A percentile compares a stretch with the other conserved stretches of the same genome.
These are phyloP conservation scores for Megalonaias nervosa DNA, from an alignment of 1,140 invertebrate species.

Conservation along the genomic window DNA sequence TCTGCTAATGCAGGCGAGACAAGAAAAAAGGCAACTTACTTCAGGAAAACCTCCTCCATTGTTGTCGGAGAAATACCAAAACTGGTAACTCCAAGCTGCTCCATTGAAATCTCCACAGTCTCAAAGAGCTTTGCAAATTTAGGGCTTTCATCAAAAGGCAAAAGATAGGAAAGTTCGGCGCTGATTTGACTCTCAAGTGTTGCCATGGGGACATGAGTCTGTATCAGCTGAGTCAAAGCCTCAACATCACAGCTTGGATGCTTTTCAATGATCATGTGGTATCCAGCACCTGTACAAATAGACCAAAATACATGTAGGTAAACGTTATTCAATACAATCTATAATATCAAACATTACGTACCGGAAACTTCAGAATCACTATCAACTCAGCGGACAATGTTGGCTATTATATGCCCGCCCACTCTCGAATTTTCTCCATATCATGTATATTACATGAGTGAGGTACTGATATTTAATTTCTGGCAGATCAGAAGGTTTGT, in stretches of 20 bases:
- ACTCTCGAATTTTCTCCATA: no score
- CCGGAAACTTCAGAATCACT: no score
- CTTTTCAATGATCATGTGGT: slow-evolving; percentile 68
- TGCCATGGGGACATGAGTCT: slow-evolving; percentile 52
- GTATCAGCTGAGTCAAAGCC: slow-evolving; percentile 54
- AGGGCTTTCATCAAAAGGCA: slow-evolving; percentile 65
- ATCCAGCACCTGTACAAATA: slow-evolving; percentile 62
- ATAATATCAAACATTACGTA: no score
- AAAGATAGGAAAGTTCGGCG: slow-evolving; percentile 65
- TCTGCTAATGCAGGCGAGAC: no score
- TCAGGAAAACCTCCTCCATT: slow-evolving; percentile 90
- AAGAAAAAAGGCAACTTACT: slow-evolving; percentile 73
- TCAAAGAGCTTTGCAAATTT: slow-evolving; percentile 75
- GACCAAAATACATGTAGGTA: not conserved
- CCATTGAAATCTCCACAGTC: slow-evolving; percentile 77
- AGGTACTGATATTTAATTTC: no score
- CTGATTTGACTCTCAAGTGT: slow-evolving; percentile 63
- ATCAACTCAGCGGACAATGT: no score
- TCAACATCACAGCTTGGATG: slow-evolving; percentile 73
- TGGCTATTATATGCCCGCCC: no score
- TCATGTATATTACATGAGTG: no score
- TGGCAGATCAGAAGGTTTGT: no score
- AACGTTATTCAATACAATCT: no score
- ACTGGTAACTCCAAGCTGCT: slow-evolving; percentile 79
- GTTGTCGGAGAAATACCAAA: slow-evolving; percentile 87